Percentiles rank a stretch among this genome's conserved stretches.
These are phyloP conservation scores for Drosophila subquinaria DNA, from an alignment of 2,888 invertebrate genomes.

Conservation along the genomic window DNA sequence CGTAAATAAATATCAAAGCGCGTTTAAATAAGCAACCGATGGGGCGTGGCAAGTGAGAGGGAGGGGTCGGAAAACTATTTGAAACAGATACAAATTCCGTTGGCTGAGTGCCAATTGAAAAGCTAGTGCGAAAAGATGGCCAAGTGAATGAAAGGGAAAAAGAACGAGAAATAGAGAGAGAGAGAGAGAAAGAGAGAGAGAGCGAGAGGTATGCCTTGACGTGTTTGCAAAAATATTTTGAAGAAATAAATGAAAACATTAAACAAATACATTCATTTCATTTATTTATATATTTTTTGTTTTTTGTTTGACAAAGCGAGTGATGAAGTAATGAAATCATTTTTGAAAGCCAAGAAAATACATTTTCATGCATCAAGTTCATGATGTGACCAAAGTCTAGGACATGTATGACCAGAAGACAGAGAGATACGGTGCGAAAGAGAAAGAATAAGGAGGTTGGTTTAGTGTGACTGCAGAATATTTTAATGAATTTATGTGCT, in stretches of 20 bases:
- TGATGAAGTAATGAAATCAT: constrained; percentile 75
- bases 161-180: not conserved
- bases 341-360: constrained; percentile 57
- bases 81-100: constrained; percentile 75
- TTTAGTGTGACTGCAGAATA: constrained; percentile 22
- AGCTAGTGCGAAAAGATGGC: constrained; percentile 45
- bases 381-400: constrained; percentile 40
- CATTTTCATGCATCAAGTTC: constrained; percentile 76
- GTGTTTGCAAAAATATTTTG: constrained; percentile 73
- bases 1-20: constrained; percentile 74
- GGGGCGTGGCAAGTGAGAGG: constrained; percentile 23
- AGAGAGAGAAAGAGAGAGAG: not conserved
- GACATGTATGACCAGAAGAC: constrained; percentile 14
- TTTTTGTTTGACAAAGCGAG: constrained; percentile 58
- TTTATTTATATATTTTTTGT: constrained; percentile 17
- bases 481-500: constrained; percentile 66
- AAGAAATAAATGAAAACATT: constrained; percentile 58
- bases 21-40: constrained; percentile 53
- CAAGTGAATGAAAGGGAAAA: constrained; percentile 6
- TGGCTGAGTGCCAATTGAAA: constrained; percentile 55
- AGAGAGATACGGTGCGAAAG: not conserved
- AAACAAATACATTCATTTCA: constrained; percentile 24
- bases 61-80: constrained; percentile 54
- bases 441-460: not conserved
- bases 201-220: constrained; percentile 53